These are phyloP conservation scores for Epiperipatus broadwayi DNA, from an alignment of 2,888 invertebrate genomes.

Conservation along the genomic window DNA sequence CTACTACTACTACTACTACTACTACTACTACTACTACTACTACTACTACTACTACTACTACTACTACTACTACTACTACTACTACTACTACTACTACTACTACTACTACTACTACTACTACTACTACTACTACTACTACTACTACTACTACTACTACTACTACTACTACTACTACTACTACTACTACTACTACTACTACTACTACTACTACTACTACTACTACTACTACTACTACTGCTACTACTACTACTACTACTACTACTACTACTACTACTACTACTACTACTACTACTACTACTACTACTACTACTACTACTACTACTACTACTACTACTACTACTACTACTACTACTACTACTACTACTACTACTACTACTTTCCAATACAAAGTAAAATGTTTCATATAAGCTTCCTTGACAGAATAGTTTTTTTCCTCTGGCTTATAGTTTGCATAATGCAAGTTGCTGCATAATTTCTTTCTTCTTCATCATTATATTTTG, in stretches of 20 bases:
- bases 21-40: slow-evolving; percentile 13
- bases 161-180: slow-evolving; percentile 13
- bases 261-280: slow-evolving; percentile 12
- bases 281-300: slow-evolving; percentile 13
- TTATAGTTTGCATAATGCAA: too few species aligned
- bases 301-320: slow-evolving; percentile 13
- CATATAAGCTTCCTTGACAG: too few species aligned
- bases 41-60: slow-evolving; percentile 13
- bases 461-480: too few species aligned
- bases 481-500: too few species aligned
- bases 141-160: slow-evolving; percentile 12
- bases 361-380: slow-evolving; percentile 13
- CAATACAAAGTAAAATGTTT: too few species aligned
- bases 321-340: slow-evolving; percentile 13
- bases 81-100: slow-evolving; percentile 13
- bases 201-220: slow-evolving; percentile 13
- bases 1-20: slow-evolving; percentile 13
- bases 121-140: slow-evolving; percentile 13
- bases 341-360: slow-evolving; percentile 13
- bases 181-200: slow-evolving; percentile 13
- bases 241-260: slow-evolving; percentile 12
- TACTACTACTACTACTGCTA: slow-evolving; percentile 13
- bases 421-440: too few species aligned
- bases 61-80: slow-evolving; percentile 13
- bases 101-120: slow-evolving; percentile 12